These are phyloP conservation scores for Apogon hyalosoma DNA, from an alignment of 2,797 vertebrate genomes.

Conservation along the genomic window DNA sequence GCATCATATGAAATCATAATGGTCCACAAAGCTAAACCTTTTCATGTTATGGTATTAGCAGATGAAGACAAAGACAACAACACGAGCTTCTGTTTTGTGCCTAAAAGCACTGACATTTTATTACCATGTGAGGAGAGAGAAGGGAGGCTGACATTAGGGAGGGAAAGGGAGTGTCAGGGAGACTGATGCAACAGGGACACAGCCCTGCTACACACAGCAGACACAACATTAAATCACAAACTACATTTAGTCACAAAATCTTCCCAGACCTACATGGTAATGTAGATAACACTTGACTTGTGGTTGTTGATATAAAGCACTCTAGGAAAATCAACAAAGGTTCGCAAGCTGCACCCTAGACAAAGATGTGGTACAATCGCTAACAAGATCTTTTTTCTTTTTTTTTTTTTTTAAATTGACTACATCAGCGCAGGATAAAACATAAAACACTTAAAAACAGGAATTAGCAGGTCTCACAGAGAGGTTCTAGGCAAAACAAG, in stretches of 20 bases:
- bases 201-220: slow-evolving; percentile 68
- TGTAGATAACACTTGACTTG: slow-evolving; percentile 84
- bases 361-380: slow-evolving; percentile 80
- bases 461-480: slow-evolving; percentile 50
- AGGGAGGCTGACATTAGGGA: slow-evolving; percentile 66
- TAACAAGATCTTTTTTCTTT: slow-evolving; percentile 27
- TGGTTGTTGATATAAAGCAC: slow-evolving; percentile 87
- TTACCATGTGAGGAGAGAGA: slow-evolving; percentile 90
- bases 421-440: slow-evolving; percentile 59
- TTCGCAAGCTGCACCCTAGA: slow-evolving; percentile 86
- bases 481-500: slow-evolving; percentile 56
- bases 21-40: not conserved
- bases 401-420: slow-evolving; percentile 28
- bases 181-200: slow-evolving; percentile 63
- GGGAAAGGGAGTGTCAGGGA: slow-evolving; percentile 45
- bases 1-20: too few relatives aligned
- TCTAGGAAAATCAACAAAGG: slow-evolving; percentile 89
- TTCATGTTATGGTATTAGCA: not conserved
- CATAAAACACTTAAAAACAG: slow-evolving; percentile 70
- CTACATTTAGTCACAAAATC: slow-evolving; percentile 87
- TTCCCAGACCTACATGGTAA: slow-evolving; percentile 91
- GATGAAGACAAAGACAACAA: slow-evolving; percentile 28
- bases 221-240: slow-evolving; percentile 85
- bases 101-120: slow-evolving; percentile 79
- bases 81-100: slow-evolving; percentile 69